phyloP scores from a whole-genome alignment of 2,113 vertebrate genomes.

The Podarcis raffonei region DNA sequence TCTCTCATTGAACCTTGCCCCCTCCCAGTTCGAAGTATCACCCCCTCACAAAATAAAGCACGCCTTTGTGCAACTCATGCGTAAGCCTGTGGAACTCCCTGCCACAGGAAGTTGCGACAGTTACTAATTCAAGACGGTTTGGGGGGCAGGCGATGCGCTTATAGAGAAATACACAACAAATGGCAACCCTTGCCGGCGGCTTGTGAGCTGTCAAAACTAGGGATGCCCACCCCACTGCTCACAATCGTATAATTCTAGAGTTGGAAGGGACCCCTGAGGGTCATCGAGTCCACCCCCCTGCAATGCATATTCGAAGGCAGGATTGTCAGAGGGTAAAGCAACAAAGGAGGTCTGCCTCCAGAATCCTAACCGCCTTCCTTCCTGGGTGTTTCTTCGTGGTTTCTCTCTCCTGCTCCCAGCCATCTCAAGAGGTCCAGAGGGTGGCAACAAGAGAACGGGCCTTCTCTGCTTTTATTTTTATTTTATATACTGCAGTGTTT shows the following conservation, averaged over 20 bases:
- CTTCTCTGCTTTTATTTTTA: no score
- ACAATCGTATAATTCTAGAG: no score
- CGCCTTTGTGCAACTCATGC: background rate
- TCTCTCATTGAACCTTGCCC: background rate
- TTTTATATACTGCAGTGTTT: no score
- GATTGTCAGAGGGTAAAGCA: background rate
- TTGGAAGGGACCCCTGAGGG: no score
- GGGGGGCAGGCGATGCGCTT: no score
- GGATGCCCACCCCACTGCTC: no score
- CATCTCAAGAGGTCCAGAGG: no score
- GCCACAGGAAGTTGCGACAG: background rate
- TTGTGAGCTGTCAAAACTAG: background rate
- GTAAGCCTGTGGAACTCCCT: background rate
- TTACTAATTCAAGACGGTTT: fast-evolving
- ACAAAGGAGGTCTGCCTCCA: background rate
- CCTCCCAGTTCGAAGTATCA: background rate
- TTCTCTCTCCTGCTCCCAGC: background rate
- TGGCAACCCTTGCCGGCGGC: no score
- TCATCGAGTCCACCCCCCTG: no score
- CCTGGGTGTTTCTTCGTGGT: background rate
- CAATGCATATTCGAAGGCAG: background rate
- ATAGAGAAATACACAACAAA: background rate
- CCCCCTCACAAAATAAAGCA: no score
- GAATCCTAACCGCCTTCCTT: background rate
- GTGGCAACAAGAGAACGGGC: no score